These are phyloP conservation scores for Tortricodes alternella DNA, from an alignment of 2,888 invertebrate species.

Conservation along the genomic window DNA sequence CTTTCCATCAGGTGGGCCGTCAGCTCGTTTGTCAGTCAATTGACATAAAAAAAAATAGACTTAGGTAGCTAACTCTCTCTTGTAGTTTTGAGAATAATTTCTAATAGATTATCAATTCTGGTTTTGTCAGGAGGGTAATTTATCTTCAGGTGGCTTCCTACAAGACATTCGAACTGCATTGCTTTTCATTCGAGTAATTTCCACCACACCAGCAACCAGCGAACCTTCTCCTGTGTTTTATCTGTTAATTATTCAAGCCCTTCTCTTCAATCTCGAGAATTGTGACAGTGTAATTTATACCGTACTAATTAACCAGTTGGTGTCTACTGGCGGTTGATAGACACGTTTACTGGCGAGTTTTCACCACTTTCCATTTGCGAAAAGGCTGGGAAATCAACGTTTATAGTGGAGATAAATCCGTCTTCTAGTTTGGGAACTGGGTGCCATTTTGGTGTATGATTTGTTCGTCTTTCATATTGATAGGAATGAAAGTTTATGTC, in stretches of 20 bases:
- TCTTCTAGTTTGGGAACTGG: neutral
- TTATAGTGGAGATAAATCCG: neutral
- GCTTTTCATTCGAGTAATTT: neutral
- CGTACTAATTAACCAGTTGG: slow-evolving; percentile 14
- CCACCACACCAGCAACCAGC: neutral
- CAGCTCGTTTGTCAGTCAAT: no score
- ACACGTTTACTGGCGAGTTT: slow-evolving; percentile 11
- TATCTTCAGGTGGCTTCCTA: no score
- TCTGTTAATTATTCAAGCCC: slow-evolving; percentile 6
- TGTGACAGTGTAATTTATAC: slow-evolving; percentile 9
- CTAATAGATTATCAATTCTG: no score
- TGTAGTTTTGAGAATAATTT: no score
- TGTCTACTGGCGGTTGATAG: slow-evolving; percentile 5
- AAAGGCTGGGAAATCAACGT: neutral
- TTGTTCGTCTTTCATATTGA: no score
- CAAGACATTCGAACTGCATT: no score
- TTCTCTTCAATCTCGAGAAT: slow-evolving; percentile 1
- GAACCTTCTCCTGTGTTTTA: neutral
- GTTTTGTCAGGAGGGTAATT: no score
- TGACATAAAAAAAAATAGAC: no score
- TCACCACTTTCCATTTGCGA: slow-evolving; percentile 24
- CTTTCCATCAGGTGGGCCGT: no score
- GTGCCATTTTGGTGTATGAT: neutral
- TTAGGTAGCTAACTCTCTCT: no score
- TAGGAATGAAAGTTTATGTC: no score